Evolutionary conservation across 2,113 vertebrate genomes (phyloP).

Genomic region (Cebidichthys violaceus): DNA sequence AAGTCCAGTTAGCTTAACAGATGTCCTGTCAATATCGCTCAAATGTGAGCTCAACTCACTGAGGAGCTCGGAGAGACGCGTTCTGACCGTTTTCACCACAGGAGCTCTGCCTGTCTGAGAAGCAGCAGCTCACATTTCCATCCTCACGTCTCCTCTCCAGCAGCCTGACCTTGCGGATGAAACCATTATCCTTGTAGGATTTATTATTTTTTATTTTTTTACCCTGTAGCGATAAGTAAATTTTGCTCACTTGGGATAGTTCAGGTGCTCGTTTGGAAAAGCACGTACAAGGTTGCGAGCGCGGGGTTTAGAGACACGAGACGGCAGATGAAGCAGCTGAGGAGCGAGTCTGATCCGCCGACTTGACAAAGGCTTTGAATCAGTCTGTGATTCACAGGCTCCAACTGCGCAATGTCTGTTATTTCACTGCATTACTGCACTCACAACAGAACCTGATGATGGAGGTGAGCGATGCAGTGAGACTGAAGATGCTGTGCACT

Average conservation of each 20-base stretch:
- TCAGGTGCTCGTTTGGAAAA: conserved; percentile 19
- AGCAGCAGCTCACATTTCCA: conserved; percentile 21
- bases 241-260: conserved; percentile 22
- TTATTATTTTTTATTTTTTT: conserved; percentile 26
- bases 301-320: background rate
- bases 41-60: conserved; percentile 46
- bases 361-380: conserved; percentile 18
- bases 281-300: background rate
- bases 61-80: conserved; percentile 32
- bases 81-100: conserved; percentile 27
- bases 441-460: conserved; percentile 7
- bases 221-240: background rate
- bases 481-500: background rate
- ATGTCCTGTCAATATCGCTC: conserved; percentile 54
- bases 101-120: conserved; percentile 30
- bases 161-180: conserved; percentile 32
- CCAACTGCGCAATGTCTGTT: background rate
- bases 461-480: background rate
- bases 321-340: background rate
- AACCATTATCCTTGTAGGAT: conserved; percentile 29
- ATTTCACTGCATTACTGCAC: background rate
- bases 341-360: conserved; percentile 10
- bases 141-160: conserved; percentile 17
- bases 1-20: conserved; percentile 49
- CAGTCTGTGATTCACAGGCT: conserved; percentile 22